A percentile compares a stretch with the other conserved stretches of the same genome.
Conservation (phyloP, 2,888 invertebrate genomes). For the Priocnemis perturbator region DNA sequence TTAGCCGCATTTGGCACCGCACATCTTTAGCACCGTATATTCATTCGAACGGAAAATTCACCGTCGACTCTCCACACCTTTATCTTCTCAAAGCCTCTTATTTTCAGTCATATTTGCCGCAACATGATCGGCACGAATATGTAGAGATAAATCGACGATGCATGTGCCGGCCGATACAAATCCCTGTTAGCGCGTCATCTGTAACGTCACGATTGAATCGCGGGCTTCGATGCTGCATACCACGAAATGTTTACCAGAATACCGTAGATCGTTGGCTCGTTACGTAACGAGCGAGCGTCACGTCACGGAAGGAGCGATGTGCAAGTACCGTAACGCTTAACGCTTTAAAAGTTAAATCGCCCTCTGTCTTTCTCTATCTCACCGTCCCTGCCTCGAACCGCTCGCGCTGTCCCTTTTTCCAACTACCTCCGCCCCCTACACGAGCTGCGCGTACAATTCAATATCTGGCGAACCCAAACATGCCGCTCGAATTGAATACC, state of each 20-base stretch:
- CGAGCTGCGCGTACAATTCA: constrained; percentile 43
- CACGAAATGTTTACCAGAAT: constrained; percentile 7
- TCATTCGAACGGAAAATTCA: no score
- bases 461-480: constrained; percentile 46
- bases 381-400: neutral
- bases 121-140: no score
- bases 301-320: constrained; percentile 34
- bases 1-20: no score
- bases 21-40: no score
- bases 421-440: constrained; percentile 20
- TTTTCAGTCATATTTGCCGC: no score
- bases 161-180: no score
- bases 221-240: no score
- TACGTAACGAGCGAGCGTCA: constrained; percentile 31
- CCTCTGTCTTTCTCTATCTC: neutral
- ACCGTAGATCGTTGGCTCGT: constrained; percentile 35
- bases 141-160: no score
- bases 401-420: constrained; percentile 3
- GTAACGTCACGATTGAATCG: no score
- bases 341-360: constrained; percentile 58
- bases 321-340: constrained; percentile 41
- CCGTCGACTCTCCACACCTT: no score
- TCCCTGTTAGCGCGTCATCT: no score
- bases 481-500: constrained; percentile 45
- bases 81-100: no score